Base-by-base conservation (phyloP, 2,888 invertebrate species). In the Netelia fuscicornis region DNA sequence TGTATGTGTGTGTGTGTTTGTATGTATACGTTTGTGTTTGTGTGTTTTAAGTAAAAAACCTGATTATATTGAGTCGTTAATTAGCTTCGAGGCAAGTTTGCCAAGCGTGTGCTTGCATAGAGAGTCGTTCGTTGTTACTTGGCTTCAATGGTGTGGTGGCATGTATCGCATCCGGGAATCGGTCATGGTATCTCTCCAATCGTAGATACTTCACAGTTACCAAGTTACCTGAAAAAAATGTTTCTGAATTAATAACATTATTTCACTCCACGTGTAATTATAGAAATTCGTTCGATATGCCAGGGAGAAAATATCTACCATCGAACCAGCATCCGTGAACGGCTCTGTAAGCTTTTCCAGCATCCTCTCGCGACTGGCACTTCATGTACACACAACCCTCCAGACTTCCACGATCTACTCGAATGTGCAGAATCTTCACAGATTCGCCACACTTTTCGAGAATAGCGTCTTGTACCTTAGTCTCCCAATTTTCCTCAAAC, bases 261-360 rank as follows among this genome's bases (percentile, higher is more conserved):
- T 84, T 30, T 30, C 30, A 30, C 30, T 30, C 30, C 30, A 30
- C 30, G 2, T 2, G 2, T 30, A 3, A 30, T 30, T 30, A 48
- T 68, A 60, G 52, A 60, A 52, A 67, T 42, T 76, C 23, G 62
- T 68, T 72, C 13, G 48, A 13, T 48, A 13, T 48, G 48, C 13
- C 3, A 48, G 3, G 13, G 48, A 13, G 17, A 54, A 23, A 52
- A 48, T 74, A 91, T 94, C 93, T 92, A 95, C 98, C 97, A 93
- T 98, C 98, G 94, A 97, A 99, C 99, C 99, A 99, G 97, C 98
- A 98, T 81, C 99, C 99, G 92, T 99, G 99, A 82, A 99, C 95
- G 90, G 97, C 97, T 91, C 97, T 96, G 94, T 98, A 98, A 52
- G 98, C 98, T 81, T 97, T 95, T 2, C 98, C 98, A 0, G 99